Percentiles rank a stretch among this genome's conserved stretches.
Evolutionary conservation across 2,797 vertebrate species (phyloP).

Genomic region (Neostethus bicornis): DNA sequence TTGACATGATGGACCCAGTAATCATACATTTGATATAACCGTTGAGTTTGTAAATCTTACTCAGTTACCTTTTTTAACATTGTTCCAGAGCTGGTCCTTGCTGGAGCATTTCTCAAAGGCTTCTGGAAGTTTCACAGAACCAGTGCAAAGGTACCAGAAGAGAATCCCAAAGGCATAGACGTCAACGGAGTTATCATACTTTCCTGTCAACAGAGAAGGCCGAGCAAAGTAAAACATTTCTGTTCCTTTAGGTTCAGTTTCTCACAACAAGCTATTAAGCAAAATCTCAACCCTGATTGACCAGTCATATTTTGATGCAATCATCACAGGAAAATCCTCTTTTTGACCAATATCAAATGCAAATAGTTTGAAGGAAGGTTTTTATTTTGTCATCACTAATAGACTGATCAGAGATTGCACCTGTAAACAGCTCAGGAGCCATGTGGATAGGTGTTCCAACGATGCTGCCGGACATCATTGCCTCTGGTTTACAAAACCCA

Average conservation of each 20-base stretch:
- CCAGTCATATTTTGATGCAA: too few species aligned
- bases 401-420: slow-evolving; percentile 62
- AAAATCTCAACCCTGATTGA: background rate
- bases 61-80: slow-evolving; percentile 91
- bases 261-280: background rate
- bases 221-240: background rate
- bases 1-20: background rate
- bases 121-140: slow-evolving; percentile 94
- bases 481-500: slow-evolving; percentile 98
- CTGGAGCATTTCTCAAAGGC: slow-evolving; percentile 97
- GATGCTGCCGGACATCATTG: slow-evolving; percentile 99
- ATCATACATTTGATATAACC: too few species aligned
- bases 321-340: too few species aligned
- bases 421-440: slow-evolving; percentile 98
- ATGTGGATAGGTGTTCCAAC: slow-evolving; percentile 99
- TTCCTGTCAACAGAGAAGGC: slow-evolving; percentile 79
- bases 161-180: slow-evolving; percentile 98
- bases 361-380: slow-evolving; percentile 6
- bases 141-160: slow-evolving; percentile 98
- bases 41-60: too few species aligned
- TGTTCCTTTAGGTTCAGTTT: background rate
- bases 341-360: slow-evolving; percentile 5
- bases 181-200: slow-evolving; percentile 98
- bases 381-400: background rate
- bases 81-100: slow-evolving; percentile 99